Conservation (phyloP, 2,113 vertebrate genomes). For the Strix aluco region DNA sequence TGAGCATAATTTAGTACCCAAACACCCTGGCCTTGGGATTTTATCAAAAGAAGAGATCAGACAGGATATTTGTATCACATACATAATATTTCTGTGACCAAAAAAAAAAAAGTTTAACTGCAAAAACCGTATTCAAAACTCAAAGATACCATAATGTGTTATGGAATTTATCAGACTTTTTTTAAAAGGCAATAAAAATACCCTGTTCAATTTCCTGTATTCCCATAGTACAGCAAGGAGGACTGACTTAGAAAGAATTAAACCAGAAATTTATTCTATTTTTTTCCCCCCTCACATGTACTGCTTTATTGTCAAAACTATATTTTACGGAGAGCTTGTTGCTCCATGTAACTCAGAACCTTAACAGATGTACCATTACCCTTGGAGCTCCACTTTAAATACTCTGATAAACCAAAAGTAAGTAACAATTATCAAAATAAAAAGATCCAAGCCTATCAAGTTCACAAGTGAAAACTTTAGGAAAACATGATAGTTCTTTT, state of each 20-base stretch:
- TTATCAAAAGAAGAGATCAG: background rate
- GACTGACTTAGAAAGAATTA: background rate
- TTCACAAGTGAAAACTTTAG: background rate
- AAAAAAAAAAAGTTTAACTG: background rate
- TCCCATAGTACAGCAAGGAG: background rate
- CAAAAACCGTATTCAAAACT: background rate
- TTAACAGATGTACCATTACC: background rate
- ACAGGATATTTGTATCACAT: background rate
- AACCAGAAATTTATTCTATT: background rate
- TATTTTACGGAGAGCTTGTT: background rate
- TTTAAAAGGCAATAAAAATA: background rate
- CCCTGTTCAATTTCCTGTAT: background rate
- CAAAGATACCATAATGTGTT: background rate
- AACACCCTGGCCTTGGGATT: background rate
- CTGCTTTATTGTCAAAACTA: background rate
- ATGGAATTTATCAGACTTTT: background rate
- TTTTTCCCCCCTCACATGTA: fast-evolving
- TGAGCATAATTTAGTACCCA: background rate
- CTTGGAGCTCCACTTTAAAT: background rate
- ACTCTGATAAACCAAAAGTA: background rate
- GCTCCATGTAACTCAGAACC: background rate
- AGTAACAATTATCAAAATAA: background rate
- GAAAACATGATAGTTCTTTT: background rate
- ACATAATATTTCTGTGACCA: background rate
- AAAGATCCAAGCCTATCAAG: background rate